Conservation (phyloP, 2,888 invertebrate genomes). For the Rapana venosa region DNA sequence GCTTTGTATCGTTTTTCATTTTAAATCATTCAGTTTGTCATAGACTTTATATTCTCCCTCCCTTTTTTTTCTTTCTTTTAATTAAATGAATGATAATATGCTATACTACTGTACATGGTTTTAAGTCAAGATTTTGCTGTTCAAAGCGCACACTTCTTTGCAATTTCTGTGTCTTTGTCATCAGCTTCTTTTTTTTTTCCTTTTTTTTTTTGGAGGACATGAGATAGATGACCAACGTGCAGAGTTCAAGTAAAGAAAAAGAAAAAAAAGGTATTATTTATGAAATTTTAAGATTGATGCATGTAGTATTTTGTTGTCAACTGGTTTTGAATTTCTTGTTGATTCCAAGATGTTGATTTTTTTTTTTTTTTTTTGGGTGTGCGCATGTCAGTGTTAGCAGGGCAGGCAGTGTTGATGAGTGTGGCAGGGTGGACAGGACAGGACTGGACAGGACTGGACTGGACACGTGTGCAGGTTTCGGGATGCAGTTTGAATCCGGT, state of each 20-base stretch:
- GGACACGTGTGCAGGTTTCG: neutral
- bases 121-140: neutral
- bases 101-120: no score
- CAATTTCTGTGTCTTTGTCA: neutral
- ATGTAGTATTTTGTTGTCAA: neutral
- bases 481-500: neutral
- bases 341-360: neutral
- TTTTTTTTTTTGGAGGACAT: neutral
- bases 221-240: neutral
- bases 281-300: neutral
- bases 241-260: neutral
- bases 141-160: constrained; percentile 20
- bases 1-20: no score
- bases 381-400: neutral
- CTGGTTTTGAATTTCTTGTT: neutral
- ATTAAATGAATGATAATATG: no score
- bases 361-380: neutral
- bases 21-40: no score
- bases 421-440: neutral
- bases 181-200: neutral
- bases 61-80: no score
- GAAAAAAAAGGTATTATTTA: neutral
- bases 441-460: no score
- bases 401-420: neutral
- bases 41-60: no score